Conservation (phyloP, 2,113 vertebrate species). For the mouse (Mus musculus) region GRCm39 chr7:79803001-79803500, state of each 20-base stretch:
- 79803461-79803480: background rate
- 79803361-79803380: slow-evolving; percentile 39
- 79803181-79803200: too few relatives aligned
- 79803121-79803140: too few relatives aligned
- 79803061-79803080: background rate
- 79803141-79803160: too few relatives aligned
- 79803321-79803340: background rate
- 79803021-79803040: background rate
- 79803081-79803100: background rate
- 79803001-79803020: background rate
- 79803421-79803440: background rate
- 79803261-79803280: slow-evolving; percentile 1
- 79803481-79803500: background rate
- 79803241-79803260: background rate
- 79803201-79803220: background rate
- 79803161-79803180: background rate
- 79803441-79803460: background rate
- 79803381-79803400: slow-evolving; percentile 58
- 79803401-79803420: background rate
- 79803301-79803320: background rate
- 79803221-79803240: background rate
- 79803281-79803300: background rate
- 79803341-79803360: background rate
- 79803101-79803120: background rate
- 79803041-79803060: background rate